phyloP scores from a whole-genome alignment of 2,113 vertebrate species.

The Carollia perspicillata region DNA sequence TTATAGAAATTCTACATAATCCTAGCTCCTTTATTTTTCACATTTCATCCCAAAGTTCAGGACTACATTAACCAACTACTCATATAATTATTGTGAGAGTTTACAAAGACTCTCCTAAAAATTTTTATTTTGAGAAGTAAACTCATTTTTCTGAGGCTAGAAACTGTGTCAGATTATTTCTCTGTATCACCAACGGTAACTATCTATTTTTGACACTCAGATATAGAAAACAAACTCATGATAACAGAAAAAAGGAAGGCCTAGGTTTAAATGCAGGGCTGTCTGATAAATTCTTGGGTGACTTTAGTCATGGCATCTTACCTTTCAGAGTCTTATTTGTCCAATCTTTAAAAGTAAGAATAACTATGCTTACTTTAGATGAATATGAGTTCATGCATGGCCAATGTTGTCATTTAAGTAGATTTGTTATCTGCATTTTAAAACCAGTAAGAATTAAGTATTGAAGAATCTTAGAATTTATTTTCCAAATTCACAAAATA shows the following conservation, averaged over 20 bases:
- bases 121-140: not conserved
- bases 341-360: not conserved
- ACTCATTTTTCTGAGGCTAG: not conserved
- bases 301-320: not conserved
- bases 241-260: not conserved
- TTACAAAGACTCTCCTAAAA: not conserved
- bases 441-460: not conserved
- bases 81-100: not conserved
- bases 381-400: not conserved
- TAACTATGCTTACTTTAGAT: not conserved
- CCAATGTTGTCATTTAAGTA: not conserved
- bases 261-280: not conserved
- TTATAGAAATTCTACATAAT: not conserved
- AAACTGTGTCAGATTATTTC: not conserved
- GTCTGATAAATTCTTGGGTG: not conserved
- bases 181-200: not conserved
- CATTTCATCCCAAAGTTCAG: not conserved
- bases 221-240: not conserved
- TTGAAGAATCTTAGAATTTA: not conserved
- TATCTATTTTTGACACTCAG: not conserved
- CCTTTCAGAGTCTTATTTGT: not conserved
- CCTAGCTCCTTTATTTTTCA: not conserved
- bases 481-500: not conserved
- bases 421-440: not conserved
- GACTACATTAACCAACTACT: not conserved